Evolutionary conservation across 2,797 vertebrate genomes (phyloP).

Genomic region (Chloroceryle amazona): DNA sequence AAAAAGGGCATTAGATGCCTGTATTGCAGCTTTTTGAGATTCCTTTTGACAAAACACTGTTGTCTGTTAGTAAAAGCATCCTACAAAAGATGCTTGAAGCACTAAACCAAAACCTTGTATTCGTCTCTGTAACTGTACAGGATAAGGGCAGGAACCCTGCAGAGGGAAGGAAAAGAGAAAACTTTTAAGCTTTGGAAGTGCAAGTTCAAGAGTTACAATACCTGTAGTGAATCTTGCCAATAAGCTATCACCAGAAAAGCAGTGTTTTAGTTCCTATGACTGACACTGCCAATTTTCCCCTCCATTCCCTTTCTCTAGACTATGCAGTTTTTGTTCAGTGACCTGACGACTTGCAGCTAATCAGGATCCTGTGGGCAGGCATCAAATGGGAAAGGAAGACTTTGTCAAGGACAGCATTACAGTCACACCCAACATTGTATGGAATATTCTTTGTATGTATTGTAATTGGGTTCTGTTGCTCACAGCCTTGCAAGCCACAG

Average conservation of each 20-base stretch:
- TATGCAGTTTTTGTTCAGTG: neutral
- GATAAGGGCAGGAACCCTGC: constrained; percentile 91
- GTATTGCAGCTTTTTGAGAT: neutral
- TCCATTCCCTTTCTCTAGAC: neutral
- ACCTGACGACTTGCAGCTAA: neutral
- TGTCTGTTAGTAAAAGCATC: neutral
- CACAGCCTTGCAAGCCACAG: neutral
- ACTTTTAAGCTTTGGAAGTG: neutral
- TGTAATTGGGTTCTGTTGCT: neutral
- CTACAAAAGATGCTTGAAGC: neutral
- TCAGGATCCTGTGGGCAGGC: neutral
- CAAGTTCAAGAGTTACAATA: neutral
- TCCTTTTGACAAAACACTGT: neutral
- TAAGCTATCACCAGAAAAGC: neutral
- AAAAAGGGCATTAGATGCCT: neutral
- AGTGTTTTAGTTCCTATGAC: neutral
- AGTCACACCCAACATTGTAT: neutral
- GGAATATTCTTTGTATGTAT: neutral
- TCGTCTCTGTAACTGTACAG: constrained; percentile 96
- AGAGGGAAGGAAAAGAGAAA: constrained; percentile 33
- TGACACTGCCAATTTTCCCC: neutral
- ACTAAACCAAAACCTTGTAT: constrained; percentile 93
- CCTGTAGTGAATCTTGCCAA: neutral
- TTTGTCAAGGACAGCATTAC: neutral
- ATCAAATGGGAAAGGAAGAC: neutral